phyloP scores from a whole-genome alignment of 2,888 invertebrate species.

The Artemia sinica region DNA sequence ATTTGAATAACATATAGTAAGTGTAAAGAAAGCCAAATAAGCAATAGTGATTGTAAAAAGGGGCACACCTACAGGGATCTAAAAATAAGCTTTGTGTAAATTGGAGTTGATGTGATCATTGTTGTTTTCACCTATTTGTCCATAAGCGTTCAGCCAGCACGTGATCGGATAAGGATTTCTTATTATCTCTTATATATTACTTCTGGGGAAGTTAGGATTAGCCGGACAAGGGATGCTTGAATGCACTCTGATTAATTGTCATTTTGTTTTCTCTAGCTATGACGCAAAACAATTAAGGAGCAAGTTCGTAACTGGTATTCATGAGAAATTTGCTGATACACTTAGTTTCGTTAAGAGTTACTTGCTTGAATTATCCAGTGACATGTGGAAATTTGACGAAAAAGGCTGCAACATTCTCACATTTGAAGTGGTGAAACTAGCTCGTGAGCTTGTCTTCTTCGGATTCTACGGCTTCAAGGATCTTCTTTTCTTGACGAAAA shows the following conservation, averaged over 20 bases:
- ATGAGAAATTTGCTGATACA: conserved; percentile 71
- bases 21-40: too few species aligned
- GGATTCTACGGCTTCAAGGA: conserved; percentile 95
- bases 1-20: too few species aligned
- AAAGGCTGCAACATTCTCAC: conserved; percentile 93
- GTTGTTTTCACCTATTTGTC: too few species aligned
- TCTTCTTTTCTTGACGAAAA: conserved; percentile 77
- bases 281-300: conserved; percentile 70
- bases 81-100: too few species aligned
- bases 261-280: conserved; percentile 43
- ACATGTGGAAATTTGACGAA: conserved; percentile 80
- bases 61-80: too few species aligned
- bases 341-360: conserved; percentile 94
- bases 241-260: background rate
- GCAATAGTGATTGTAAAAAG: too few species aligned
- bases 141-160: too few species aligned
- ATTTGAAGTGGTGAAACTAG: conserved; percentile 90
- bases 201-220: too few species aligned
- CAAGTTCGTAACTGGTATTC: conserved; percentile 67
- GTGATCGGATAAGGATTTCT: too few species aligned
- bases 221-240: too few species aligned
- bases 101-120: too few species aligned
- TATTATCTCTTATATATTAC: too few species aligned
- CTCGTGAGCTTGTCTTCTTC: conserved; percentile 90
- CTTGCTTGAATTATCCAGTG: conserved; percentile 73